Percentiles rank a stretch among this genome's conserved stretches.
Conservation (phyloP, 2,797 vertebrate species). For the Podargus strigoides region DNA sequence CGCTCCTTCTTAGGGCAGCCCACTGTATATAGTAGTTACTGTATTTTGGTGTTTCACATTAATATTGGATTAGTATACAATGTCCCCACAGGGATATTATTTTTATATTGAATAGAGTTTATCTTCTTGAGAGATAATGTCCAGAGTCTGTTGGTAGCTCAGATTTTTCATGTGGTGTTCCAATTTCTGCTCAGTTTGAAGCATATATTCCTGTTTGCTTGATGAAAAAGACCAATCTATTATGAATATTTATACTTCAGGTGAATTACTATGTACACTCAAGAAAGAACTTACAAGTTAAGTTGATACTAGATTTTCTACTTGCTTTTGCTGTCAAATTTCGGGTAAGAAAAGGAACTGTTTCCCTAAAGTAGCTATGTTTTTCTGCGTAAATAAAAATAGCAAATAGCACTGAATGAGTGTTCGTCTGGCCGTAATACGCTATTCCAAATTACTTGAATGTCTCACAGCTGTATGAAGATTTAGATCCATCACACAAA, state of each 20-base stretch:
- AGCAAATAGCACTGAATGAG: neutral
- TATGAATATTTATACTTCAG: neutral
- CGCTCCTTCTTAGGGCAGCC: neutral
- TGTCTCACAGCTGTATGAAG: neutral
- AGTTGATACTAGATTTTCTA: neutral
- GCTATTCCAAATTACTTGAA: neutral
- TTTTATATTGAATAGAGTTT: neutral
- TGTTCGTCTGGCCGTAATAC: neutral
- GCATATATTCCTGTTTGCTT: neutral
- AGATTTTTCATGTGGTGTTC: neutral
- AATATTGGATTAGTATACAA: neutral
- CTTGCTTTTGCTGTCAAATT: neutral
- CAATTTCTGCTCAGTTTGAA: neutral
- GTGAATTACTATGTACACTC: neutral
- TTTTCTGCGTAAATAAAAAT: neutral
- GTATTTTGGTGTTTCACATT: neutral
- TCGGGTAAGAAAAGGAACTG: neutral
- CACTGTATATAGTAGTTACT: neutral
- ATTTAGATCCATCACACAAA: neutral
- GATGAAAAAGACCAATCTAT: neutral
- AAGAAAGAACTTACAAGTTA: neutral
- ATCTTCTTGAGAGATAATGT: neutral
- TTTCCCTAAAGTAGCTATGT: neutral
- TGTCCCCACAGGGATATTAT: neutral
- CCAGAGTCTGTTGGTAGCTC: neutral